Percentiles rank a stretch among this genome's conserved stretches.
Evolutionary conservation across 2,888 invertebrate species (phyloP).

Genomic region (Schizaphis graminum): DNA sequence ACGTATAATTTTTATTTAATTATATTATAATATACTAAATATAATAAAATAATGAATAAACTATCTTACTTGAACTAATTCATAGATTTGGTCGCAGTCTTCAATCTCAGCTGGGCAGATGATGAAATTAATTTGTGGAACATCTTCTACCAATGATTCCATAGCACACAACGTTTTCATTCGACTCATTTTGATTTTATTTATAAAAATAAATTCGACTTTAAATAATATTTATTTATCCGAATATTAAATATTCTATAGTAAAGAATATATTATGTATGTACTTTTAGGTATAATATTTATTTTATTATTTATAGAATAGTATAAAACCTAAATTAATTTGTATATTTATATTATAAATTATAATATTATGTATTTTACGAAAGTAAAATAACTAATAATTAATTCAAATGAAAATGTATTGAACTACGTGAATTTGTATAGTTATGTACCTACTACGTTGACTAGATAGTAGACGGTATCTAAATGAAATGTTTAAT

Average conservation of each 20-base stretch:
- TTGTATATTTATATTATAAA: neutral
- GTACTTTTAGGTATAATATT: neutral
- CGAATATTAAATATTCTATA: neutral
- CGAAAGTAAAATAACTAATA: neutral
- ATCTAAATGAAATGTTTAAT: constrained; percentile 28
- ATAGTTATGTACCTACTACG: neutral
- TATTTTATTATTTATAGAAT: neutral
- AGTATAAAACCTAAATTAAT: neutral
- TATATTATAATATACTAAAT: neutral
- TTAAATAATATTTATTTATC: neutral
- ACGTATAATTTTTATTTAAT: neutral
- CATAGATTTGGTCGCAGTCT: constrained; percentile 49
- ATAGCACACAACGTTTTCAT: constrained; percentile 16
- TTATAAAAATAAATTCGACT: neutral
- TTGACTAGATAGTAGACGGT: neutral
- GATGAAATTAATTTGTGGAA: constrained; percentile 40
- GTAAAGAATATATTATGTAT: neutral
- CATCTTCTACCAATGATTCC: constrained; percentile 57
- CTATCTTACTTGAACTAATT: constrained; percentile 52
- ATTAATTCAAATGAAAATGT: neutral
- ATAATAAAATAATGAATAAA: neutral
- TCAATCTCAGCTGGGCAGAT: constrained; percentile 38
- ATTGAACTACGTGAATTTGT: neutral
- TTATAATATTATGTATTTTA: neutral
- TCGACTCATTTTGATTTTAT: neutral